Evolutionary conservation across 2,888 invertebrate genomes (phyloP), one percentile per base, ranked within the genome.

Genomic region (Caradrina clavipalpis): DNA sequence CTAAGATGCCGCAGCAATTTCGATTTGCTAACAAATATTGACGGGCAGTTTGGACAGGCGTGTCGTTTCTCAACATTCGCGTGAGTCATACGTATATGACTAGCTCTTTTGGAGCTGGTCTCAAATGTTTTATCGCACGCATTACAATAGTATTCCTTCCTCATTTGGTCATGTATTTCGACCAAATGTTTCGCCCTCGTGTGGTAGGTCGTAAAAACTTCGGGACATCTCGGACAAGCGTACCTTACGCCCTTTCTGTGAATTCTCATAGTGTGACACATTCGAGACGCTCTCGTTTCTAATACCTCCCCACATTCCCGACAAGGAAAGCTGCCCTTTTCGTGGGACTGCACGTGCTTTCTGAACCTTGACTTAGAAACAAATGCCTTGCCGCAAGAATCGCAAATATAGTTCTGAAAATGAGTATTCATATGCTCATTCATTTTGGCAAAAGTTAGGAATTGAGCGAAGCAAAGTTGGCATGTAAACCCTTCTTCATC

Each of bases 391-490:
- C 96, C 96, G 54, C 96, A 96, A 2, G 89, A 84, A 63, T 95
- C 94, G 54, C 96, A 96, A 58, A 96, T 82, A 54, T 95, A 92
- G 73, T 96, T 95, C 63, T 92, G 91, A 75, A 92, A 95, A 78
- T 96, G 96, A 0, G 85, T 88, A 57, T 95, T 96, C 91, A 96
- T 95, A 54, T 96, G 96, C 55, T 92, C 92, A 63, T 95, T 95
- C 31, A 94, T 86, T 87, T 93, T 94, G 0, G 91, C 73, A 58
- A 95, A 95, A 19, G 86, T 92, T 0, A 81, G 63, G 62, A 92
- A 94, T 49, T 83, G 74, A 2, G 78, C 80, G 10, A 86, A 88
- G 77, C 96, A 96, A 68, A 90, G 89, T 76, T 95, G 95, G 76
- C 96, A 96, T 22, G 87, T 81, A 63, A 89, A 94, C 0, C 85